Percentiles rank a stretch among this genome's conserved stretches.
These are phyloP conservation scores for Oreonectes daqikongensis DNA, from an alignment of 2,797 vertebrate species.

Conservation along the genomic window DNA sequence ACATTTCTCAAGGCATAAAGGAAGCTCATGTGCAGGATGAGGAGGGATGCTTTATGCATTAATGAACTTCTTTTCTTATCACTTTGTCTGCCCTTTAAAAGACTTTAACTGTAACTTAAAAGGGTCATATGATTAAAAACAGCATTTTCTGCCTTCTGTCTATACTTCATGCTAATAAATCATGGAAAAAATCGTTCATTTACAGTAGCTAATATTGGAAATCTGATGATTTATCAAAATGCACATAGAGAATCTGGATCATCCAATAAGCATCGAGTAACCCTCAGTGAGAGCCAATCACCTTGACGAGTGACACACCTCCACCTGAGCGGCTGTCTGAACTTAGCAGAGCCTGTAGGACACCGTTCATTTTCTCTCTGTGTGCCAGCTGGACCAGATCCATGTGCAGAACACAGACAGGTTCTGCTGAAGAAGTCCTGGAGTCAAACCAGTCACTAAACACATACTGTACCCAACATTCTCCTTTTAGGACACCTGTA, in stretches of 20 bases:
- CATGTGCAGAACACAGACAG: conserved; percentile 67
- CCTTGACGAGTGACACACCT: conserved; percentile 67
- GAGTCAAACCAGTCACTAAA: conserved; percentile 29
- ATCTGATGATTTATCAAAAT: not conserved
- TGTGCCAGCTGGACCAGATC: conserved; percentile 74
- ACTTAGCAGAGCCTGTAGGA: conserved; percentile 64
- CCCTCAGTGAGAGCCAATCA: conserved; percentile 64
- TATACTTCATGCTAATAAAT: too few relatives aligned
- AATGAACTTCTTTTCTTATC: conserved; percentile 83
- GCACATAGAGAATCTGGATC: conserved; percentile 3
- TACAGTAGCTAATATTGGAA: not conserved
- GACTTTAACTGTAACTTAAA: conserved; percentile 57
- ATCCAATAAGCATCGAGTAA: conserved; percentile 46
- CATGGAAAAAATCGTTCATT: too few relatives aligned
- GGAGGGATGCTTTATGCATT: conserved; percentile 74
- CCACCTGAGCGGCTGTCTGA: conserved; percentile 66
- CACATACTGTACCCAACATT: not conserved
- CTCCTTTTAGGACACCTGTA: conserved; percentile 48
- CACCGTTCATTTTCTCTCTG: conserved; percentile 59
- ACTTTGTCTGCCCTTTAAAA: conserved; percentile 69
- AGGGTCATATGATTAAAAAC: not conserved
- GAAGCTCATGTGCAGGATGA: conserved; percentile 64
- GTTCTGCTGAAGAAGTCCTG: conserved; percentile 60
- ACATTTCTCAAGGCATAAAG: conserved; percentile 75
- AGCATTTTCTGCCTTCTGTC: not conserved